A percentile compares a stretch with the other conserved stretches of the same genome.
These are phyloP conservation scores for Ochotona princeps DNA, from an alignment of 2,113 vertebrate genomes.

Conservation along the genomic window DNA sequence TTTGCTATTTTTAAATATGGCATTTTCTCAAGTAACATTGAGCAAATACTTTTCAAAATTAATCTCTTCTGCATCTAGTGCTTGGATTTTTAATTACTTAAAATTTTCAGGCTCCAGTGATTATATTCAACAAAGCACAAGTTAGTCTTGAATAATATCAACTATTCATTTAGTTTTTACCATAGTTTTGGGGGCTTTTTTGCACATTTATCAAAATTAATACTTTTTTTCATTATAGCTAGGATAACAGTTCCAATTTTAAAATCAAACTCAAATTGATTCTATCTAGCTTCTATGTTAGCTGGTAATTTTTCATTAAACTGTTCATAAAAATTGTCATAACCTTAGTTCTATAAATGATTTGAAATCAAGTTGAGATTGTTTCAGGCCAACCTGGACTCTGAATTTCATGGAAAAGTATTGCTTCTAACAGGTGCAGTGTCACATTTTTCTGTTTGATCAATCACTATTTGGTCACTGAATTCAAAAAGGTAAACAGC, in stretches of 20 bases:
- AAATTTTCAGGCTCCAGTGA: background rate
- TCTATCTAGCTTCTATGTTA: background rate
- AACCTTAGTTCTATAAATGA: background rate
- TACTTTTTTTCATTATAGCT: background rate
- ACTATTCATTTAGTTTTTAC: background rate
- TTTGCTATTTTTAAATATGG: conserved; percentile 29
- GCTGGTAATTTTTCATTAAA: background rate
- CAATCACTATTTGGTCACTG: background rate
- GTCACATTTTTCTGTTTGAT: background rate
- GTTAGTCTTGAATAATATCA: background rate
- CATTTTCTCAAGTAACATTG: background rate
- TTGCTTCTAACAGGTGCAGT: background rate
- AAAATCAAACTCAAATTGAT: background rate
- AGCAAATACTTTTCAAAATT: conserved; percentile 17
- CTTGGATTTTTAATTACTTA: background rate
- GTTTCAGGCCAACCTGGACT: background rate
- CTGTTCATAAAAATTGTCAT: conserved; percentile 31
- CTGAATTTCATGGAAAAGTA: background rate
- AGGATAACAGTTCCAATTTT: background rate
- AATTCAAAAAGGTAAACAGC: background rate
- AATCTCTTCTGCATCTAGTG: background rate
- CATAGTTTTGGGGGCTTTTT: background rate
- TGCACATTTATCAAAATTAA: background rate
- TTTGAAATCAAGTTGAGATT: background rate
- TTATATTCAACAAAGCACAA: conserved; percentile 20